Evolutionary conservation across 1,140 invertebrate genomes (phyloP).

Genomic region (Probaryconus sp.): DNA sequence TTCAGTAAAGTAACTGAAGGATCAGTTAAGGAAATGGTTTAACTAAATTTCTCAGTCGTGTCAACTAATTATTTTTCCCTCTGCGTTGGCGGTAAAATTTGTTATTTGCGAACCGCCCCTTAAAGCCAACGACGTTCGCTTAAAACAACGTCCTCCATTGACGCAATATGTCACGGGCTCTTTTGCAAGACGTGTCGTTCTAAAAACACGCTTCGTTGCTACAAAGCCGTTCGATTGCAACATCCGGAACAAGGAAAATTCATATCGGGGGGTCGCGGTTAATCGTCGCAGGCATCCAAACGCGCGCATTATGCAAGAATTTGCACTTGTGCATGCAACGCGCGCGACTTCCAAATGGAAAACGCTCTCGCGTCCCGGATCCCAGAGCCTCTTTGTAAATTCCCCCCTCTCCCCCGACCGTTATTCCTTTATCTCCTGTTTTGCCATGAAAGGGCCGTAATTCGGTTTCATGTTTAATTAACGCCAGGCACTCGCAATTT

Average conservation of each 20-base stretch:
- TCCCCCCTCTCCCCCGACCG: neutral
- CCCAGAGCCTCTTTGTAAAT: constrained; percentile 7
- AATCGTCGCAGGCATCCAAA: constrained; percentile 68
- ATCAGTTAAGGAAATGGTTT: no score
- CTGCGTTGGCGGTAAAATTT: no score
- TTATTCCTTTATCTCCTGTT: constrained; percentile 14
- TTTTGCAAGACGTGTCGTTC: constrained; percentile 29
- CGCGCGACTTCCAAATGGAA: constrained; percentile 37
- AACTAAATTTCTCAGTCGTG: no score
- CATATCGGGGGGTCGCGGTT: constrained; percentile 65
- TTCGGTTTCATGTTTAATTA: constrained; percentile 62
- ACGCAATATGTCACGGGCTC: constrained; percentile 49
- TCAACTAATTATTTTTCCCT: no score
- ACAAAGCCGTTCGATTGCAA: constrained; percentile 51
- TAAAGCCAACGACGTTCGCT: no score
- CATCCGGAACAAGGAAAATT: constrained; percentile 59
- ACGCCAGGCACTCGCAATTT: constrained; percentile 52
- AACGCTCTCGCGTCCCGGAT: constrained; percentile 12
- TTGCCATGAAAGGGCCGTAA: constrained; percentile 44
- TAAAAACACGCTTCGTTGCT: constrained; percentile 39
- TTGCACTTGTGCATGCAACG: constrained; percentile 56
- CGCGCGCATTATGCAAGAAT: constrained; percentile 64
- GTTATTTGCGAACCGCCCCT: no score
- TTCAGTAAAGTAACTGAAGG: no score
- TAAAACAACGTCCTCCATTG: constrained; percentile 15